A percentile compares a stretch with the other conserved stretches of the same genome.
These are phyloP conservation scores for Rhyzopertha dominica DNA, from an alignment of 1,140 invertebrate species.

Conservation along the genomic window DNA sequence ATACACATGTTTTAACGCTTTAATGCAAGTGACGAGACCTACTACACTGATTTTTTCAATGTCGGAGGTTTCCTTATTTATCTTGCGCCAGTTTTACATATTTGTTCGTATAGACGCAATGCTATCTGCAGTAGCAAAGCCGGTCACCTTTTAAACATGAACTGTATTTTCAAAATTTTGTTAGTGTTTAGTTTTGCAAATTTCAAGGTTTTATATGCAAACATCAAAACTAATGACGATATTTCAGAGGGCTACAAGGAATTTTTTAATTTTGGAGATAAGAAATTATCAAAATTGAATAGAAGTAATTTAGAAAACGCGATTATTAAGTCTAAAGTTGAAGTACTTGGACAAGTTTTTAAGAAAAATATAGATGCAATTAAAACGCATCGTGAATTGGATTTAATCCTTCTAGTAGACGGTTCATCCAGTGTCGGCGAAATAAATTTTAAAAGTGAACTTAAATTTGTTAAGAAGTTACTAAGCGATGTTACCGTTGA, in stretches of 20 bases:
- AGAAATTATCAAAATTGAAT: constrained; percentile 28
- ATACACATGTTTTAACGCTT: too few relatives aligned
- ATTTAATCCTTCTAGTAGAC: constrained; percentile 67
- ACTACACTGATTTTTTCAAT: too few relatives aligned
- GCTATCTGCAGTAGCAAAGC: too few relatives aligned
- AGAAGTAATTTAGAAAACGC: constrained; percentile 47
- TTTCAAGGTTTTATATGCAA: too few relatives aligned
- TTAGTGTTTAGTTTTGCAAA: too few relatives aligned
- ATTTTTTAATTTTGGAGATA: constrained; percentile 41
- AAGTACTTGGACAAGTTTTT: constrained; percentile 51
- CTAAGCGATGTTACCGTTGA: constrained; percentile 67
- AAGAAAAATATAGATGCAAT: constrained; percentile 50
- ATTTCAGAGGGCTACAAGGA: constrained; percentile 33
- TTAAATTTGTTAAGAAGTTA: constrained; percentile 66
- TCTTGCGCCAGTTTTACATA: too few relatives aligned
- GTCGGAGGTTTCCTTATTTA: too few relatives aligned
- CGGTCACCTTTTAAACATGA: too few relatives aligned
- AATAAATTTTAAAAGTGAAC: constrained; percentile 62
- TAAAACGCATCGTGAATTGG: constrained; percentile 46
- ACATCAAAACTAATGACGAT: constrained; percentile 15
- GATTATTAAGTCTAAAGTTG: constrained; percentile 57
- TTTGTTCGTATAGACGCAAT: too few relatives aligned
- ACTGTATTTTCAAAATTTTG: too few relatives aligned
- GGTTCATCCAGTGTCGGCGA: constrained; percentile 62
- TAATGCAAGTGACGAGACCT: too few relatives aligned